Conservation (phyloP, 2,797 vertebrate species). For the Acrossocheilus fasciatus region DNA sequence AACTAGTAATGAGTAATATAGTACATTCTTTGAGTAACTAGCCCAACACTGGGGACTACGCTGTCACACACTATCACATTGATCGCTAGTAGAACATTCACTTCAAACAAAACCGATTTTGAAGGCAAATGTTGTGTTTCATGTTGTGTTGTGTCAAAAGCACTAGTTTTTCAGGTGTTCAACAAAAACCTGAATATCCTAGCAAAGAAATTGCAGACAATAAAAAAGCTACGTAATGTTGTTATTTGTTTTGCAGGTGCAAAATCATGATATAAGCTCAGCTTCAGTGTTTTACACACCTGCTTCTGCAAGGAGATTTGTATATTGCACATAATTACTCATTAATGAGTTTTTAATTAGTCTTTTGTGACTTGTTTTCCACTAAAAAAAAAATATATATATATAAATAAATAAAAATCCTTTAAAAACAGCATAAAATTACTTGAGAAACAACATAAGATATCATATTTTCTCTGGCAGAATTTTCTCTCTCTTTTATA, state of each 20-base stretch:
- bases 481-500: not conserved
- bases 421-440: not conserved
- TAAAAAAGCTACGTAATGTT: not conserved
- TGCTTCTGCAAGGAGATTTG: not conserved
- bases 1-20: no score
- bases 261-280: not conserved
- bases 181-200: not conserved
- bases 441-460: not conserved
- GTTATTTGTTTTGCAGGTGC: not conserved
- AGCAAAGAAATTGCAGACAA: not conserved
- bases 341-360: constrained; percentile 2
- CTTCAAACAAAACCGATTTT: not conserved
- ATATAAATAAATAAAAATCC: not conserved
- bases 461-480: not conserved
- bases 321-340: not conserved
- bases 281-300: not conserved
- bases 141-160: not conserved
- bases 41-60: no score
- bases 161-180: not conserved
- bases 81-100: not conserved
- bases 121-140: not conserved
- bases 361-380: constrained; percentile 2
- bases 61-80: not conserved
- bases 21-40: no score
- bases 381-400: not conserved